Conservation (phyloP, 2,888 invertebrate species). For the Andrena fulva region DNA sequence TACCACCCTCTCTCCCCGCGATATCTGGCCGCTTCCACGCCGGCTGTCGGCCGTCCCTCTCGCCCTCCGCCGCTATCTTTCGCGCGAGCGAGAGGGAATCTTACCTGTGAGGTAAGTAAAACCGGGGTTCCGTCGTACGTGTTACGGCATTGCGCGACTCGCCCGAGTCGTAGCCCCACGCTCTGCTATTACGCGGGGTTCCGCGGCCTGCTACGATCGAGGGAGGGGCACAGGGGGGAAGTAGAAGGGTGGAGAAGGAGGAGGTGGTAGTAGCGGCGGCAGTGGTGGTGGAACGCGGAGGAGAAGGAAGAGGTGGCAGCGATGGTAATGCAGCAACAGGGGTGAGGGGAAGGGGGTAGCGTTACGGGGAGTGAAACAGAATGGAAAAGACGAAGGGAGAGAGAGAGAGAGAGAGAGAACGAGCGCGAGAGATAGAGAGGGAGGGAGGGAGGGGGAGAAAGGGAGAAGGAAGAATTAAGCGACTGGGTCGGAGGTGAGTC, state of each 20-base stretch:
- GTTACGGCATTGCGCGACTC: constrained; percentile 84
- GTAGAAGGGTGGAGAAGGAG: constrained; percentile 23
- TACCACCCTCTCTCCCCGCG: constrained; percentile 15
- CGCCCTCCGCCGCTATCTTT: constrained; percentile 56
- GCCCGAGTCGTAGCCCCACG: constrained; percentile 65
- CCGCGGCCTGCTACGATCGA: constrained; percentile 30
- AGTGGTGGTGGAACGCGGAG: constrained; percentile 36
- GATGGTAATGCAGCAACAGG: constrained; percentile 54
- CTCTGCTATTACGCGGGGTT: constrained; percentile 57
- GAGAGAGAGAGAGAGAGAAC: constrained; percentile 20
- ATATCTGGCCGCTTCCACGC: constrained; percentile 3
- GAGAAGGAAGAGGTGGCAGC: constrained; percentile 58
- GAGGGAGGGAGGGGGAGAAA: constrained; percentile 14
- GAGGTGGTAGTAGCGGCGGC: constrained; percentile 35
- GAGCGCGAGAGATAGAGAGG: constrained; percentile 7
- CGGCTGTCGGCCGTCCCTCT: neutral
- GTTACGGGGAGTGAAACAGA: constrained; percentile 21
- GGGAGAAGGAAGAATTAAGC: constrained; percentile 68
- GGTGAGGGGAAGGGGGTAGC: constrained; percentile 19
- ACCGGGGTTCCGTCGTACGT: constrained; percentile 78
- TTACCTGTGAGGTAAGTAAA: constrained; percentile 85
- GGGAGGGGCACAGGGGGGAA: neutral
- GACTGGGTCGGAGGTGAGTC: constrained; percentile 72
- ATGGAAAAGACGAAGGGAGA: constrained; percentile 18
- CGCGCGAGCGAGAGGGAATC: constrained; percentile 58